These are phyloP conservation scores for Pungitius pungitius DNA, from an alignment of 2,113 vertebrate species.

Conservation along the genomic window DNA sequence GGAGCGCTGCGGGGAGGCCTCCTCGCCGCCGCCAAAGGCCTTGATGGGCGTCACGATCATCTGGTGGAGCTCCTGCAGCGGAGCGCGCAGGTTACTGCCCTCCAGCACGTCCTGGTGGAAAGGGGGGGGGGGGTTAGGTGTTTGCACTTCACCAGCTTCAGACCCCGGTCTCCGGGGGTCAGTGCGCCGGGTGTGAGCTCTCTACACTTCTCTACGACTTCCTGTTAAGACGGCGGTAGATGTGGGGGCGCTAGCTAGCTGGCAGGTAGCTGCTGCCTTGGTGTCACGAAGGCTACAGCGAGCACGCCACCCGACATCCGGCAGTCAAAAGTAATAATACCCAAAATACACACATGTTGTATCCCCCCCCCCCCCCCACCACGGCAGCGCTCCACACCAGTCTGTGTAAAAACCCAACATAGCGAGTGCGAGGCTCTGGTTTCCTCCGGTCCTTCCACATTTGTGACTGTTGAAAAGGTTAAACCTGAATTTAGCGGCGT, in stretches of 20 bases:
- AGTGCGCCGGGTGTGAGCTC: too few species aligned
- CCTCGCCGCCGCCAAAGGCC: constrained; percentile 80
- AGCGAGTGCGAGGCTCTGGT: constrained; percentile 60
- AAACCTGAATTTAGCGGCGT: constrained; percentile 68
- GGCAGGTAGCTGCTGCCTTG: too few species aligned
- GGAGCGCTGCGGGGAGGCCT: constrained; percentile 79
- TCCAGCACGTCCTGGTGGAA: constrained; percentile 91
- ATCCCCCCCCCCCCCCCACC: background rate
- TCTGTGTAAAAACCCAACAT: constrained; percentile 60
- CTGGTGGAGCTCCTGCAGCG: constrained; percentile 96
- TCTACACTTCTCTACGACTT: too few species aligned
- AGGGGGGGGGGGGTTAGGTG: background rate
- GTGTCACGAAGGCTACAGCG: too few species aligned
- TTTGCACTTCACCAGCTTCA: too few species aligned
- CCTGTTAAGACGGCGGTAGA: too few species aligned
- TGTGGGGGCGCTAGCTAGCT: too few species aligned
- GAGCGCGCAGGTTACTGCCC: constrained; percentile 90
- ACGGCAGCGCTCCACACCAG: constrained; percentile 22
- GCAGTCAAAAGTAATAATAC: too few species aligned
- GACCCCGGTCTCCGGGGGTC: too few species aligned
- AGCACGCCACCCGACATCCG: too few species aligned
- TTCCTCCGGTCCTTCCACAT: constrained; percentile 44
- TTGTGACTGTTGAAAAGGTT: constrained; percentile 76
- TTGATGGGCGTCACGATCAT: constrained; percentile 99
- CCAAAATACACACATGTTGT: too few species aligned